Base-by-base conservation (phyloP, 2,888 invertebrate genomes). In the Neria commutata region DNA sequence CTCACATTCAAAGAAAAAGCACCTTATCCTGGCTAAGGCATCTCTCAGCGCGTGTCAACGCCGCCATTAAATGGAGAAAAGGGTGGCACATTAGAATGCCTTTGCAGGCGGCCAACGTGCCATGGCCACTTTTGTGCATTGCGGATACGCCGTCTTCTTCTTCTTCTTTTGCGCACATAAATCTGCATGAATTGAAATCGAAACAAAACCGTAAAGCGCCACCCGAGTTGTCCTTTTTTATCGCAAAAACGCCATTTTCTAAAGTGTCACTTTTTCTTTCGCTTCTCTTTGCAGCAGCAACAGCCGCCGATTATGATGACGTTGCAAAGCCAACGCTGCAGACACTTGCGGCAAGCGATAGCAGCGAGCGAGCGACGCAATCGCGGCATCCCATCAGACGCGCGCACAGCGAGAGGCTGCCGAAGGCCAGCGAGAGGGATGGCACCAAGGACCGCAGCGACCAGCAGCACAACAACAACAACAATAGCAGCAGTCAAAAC, bases 381-480 rank as follows among this genome's bases (percentile, higher is more conserved):
- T 77, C 79, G 73, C 80, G 80, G 70, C 78, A 78, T 72, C 78
- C 78, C 76, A 78, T 79, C 73, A 79, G 79, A 74, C 80, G 79
- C 65, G 78, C 80, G 58, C 74, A 79, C 68, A 79, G 79, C 63
- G 79, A 79, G 72, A 73, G 79, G 68, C 77, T 76, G 71, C 70
- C 69, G 19, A 33, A 55, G 21, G 40, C 33, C 55, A 40, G 25
- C 40, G 14, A 53, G 26, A 53, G 25, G 24, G 17, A 16, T n/a
- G 24, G 16, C 33, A n/a, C 21, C 21, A 52, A 52, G 49, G 50
- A 53, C 50, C 25, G 54, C 49, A 46, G 54, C 55, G 52, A 14
- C 60, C 57, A 58, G 45, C 45, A 58, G 14, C 49, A 40, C 16
- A 40, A 25, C 42, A 55, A 37, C 58, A 56, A 40, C 23, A 56